Evolutionary conservation across 53 echinoderm and acorn worm genomes (phyloP), one percentile per base, ranked within the genome.

Genomic region (Henricia sp.): DNA sequence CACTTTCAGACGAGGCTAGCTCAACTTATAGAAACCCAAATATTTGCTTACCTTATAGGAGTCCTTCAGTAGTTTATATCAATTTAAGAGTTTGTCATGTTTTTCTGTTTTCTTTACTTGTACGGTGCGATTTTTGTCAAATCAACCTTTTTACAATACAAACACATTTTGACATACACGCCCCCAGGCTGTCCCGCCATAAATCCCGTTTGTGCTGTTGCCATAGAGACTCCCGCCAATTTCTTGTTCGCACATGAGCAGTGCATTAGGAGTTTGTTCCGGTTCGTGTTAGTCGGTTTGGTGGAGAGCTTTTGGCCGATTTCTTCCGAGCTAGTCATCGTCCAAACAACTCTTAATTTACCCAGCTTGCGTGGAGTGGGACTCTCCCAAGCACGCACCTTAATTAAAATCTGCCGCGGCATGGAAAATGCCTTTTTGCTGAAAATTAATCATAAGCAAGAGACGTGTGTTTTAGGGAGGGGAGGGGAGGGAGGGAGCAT

Each of bases 351-450:
- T 27, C 80, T 56, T 40, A 37, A 80, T 80, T 80, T 80, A 63
- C 80, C 80, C 80, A 80, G 80, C 80, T 80, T 80, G 80, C 17
- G 20, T 57, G n/a, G 80, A 80, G 80, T 30, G 60, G 62, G 16
- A 11, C 40, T 5, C n/a, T 39, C 59, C 34, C 4, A 48, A 25
- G 48, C 80, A 80, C 64, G 80, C 33, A 46, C 64, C 24, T 46
- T 78, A 43, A 80, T 43, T 80, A 63, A 80, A 80, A 80, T 25
- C 64, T 62, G 32, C 80, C 0, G 46, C 63, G 50, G 46, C 80
- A 64, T 46, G 32, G 64, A 19, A 17, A 63, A 40, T 43, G 28
- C 64, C 32, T 72, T 19, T 34, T 44, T 19, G 46, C 41, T 11
- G 27, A 4, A 48, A 48, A 46, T 42, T 16, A 80, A 80, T 80